A percentile compares a stretch with the other conserved stretches of the same genome.
Conservation (phyloP, 2,113 vertebrate genomes). For the Reinhardtius hippoglossoides region DNA sequence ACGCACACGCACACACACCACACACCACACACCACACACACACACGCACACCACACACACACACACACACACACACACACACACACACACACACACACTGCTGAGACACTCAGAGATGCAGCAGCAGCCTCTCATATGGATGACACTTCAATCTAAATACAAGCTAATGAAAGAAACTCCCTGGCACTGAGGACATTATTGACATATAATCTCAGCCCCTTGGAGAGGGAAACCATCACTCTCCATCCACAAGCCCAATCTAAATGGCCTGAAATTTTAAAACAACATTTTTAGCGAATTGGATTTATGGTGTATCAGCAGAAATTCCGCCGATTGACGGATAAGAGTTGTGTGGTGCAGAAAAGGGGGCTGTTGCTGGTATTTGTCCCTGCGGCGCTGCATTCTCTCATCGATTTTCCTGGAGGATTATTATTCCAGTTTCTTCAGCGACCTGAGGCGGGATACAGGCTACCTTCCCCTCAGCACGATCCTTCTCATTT, state of each 20-base stretch:
- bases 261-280: slow-evolving; percentile 71
- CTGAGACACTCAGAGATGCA: neutral
- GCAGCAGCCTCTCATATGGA: slow-evolving; percentile 49
- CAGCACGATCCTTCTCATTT: slow-evolving; percentile 82
- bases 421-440: slow-evolving; percentile 78
- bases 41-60: slow-evolving; percentile 16
- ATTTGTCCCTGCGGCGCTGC: slow-evolving; percentile 60
- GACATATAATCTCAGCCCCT: slow-evolving; percentile 66
- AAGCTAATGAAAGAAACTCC: slow-evolving; percentile 66
- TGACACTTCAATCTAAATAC: slow-evolving; percentile 69
- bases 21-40: slow-evolving; percentile 18
- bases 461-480: slow-evolving; percentile 73
- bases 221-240: slow-evolving; percentile 54
- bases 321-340: slow-evolving; percentile 63
- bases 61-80: slow-evolving; percentile 13
- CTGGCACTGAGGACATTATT: slow-evolving; percentile 61
- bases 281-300: slow-evolving; percentile 73
- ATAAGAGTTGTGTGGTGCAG: slow-evolving; percentile 39
- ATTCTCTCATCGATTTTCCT: slow-evolving; percentile 74
- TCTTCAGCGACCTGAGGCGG: slow-evolving; percentile 59
- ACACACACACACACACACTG: slow-evolving; percentile 16
- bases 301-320: slow-evolving; percentile 74
- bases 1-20: slow-evolving; percentile 14
- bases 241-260: slow-evolving; percentile 50
- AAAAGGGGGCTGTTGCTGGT: slow-evolving; percentile 30